Base-by-base conservation (phyloP, 2,797 vertebrate species). In the Crocidura indochinensis region DNA sequence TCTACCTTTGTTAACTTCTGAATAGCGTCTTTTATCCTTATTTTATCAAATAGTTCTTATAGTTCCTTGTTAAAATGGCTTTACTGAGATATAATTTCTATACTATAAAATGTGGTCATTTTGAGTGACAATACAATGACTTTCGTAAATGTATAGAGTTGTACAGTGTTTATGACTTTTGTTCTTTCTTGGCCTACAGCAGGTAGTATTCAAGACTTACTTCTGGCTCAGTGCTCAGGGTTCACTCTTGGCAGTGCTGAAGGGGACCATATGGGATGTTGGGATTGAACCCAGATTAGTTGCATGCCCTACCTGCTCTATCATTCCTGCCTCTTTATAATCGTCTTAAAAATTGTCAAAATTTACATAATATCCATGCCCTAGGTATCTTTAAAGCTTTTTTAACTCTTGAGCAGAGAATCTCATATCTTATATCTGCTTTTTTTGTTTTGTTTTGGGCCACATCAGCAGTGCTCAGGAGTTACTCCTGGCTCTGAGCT, bases 391-490 rank as follows among this genome's bases (percentile, higher is more conserved):
- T 83, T 74, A 76, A 1, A 17, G 72, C 87, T 92, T 5, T 65
- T 49, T 1, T 65, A 93, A 26, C 73, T 94, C 75, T 91, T 92
- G 31, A 96, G 79, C 47, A 88, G 67, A 72, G 31, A 22, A 27
- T 76, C 26, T 94, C 78, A 53, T 79, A 17, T 7, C 72, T 10
- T 46, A 56, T 46, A 31, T 49, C 17, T 91, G 27, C n/a, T n/a
- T n/a, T n/a, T n/a, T n/a, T n/a, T n/a, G n/a, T n/a, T n/a, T n/a
- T n/a, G n/a, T n/a, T n/a, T n/a, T n/a, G n/a, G n/a, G n/a, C n/a
- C n/a, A n/a, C n/a, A n/a, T n/a, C n/a, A n/a, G n/a, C n/a, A n/a
- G n/a, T n/a, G n/a, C n/a, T n/a, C n/a, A n/a, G n/a, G n/a, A n/a
- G n/a, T n/a, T n/a, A n/a, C n/a, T n/a, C n/a, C n/a, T n/a, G n/a